These are phyloP conservation scores for Crocuta crocuta DNA, from an alignment of 2,113 vertebrate genomes.

Conservation along the genomic window DNA sequence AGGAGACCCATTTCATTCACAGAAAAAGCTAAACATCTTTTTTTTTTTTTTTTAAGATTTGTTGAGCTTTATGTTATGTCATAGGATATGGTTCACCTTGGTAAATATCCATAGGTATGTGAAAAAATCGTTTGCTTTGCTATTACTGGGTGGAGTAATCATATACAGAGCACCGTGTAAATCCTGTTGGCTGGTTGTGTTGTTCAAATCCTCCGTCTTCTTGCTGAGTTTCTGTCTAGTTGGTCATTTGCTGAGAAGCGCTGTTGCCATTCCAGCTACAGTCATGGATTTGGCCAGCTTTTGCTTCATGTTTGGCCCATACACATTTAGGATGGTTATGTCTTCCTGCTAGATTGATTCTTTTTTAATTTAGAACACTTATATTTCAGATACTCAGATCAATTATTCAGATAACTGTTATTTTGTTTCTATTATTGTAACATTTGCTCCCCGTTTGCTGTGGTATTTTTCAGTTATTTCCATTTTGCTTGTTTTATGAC, in stretches of 20 bases:
- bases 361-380: background rate
- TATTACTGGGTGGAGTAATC: background rate
- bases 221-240: background rate
- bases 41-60: background rate
- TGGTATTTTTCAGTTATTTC: background rate
- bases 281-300: background rate
- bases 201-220: background rate
- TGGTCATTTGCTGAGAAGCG: background rate
- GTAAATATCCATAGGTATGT: background rate
- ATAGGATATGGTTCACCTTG: background rate
- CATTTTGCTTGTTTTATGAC: background rate
- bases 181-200: background rate
- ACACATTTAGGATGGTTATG: background rate
- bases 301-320: background rate
- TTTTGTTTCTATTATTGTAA: background rate
- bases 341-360: background rate
- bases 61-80: background rate
- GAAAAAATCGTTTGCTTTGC: background rate
- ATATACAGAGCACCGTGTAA: accelerated
- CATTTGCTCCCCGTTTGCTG: background rate
- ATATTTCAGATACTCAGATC: background rate
- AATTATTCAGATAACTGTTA: background rate
- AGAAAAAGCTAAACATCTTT: background rate
- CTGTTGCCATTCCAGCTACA: background rate
- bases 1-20: background rate